Evolutionary conservation across 2,113 vertebrate species (phyloP).

Genomic region (Stegostoma tigrinum): DNA sequence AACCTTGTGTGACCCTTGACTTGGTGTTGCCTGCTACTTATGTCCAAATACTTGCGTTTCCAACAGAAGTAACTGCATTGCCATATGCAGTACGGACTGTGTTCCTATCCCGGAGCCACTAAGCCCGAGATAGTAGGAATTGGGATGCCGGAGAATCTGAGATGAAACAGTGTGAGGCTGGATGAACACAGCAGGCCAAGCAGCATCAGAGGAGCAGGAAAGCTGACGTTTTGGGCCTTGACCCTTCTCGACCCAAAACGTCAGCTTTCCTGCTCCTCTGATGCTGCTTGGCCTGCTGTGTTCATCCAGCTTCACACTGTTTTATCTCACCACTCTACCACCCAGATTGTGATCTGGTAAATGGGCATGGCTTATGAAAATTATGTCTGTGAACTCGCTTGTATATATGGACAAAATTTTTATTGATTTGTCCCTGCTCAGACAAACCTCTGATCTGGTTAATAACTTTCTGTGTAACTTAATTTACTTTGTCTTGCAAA

Average conservation of each 20-base stretch:
- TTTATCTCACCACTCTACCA: too few relatives aligned
- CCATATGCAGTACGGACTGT: not conserved
- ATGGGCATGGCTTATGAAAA: not conserved
- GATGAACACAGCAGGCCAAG: too few relatives aligned
- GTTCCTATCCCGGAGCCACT: not conserved
- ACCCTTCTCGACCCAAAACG: too few relatives aligned
- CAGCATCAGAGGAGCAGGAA: too few relatives aligned
- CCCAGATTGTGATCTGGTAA: not conserved
- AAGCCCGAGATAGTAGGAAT: too few relatives aligned
- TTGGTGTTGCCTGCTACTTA: not conserved
- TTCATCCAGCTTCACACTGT: too few relatives aligned
- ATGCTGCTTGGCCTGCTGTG: too few relatives aligned
- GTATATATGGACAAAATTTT: not conserved
- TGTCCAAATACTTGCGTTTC: not conserved
- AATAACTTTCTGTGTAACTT: not conserved
- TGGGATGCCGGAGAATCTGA: too few relatives aligned
- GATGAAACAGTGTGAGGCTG: too few relatives aligned
- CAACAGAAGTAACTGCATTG: not conserved
- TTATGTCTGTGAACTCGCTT: not conserved
- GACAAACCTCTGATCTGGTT: not conserved
- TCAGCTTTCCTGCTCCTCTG: too few relatives aligned
- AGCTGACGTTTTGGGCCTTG: too few relatives aligned
- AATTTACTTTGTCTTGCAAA: not conserved
- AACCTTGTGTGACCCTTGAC: not conserved
- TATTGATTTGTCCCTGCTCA: not conserved